These are phyloP conservation scores for Solea solea DNA, from an alignment of 2,113 vertebrate genomes.

Conservation along the genomic window DNA sequence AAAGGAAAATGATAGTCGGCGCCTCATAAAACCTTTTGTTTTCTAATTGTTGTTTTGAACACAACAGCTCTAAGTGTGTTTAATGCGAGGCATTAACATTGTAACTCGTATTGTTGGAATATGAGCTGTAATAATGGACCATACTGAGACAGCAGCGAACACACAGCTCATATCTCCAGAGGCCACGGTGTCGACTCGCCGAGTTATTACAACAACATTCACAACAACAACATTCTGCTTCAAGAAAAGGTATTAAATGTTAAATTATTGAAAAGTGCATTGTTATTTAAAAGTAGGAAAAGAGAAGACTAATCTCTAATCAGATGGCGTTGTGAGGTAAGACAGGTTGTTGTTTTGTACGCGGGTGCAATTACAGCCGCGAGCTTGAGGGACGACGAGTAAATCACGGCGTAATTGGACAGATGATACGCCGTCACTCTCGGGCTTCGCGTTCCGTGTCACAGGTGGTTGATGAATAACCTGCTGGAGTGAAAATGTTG, in stretches of 20 bases:
- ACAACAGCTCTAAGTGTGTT: neutral
- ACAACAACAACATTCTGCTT: neutral
- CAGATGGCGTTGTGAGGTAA: too few relatives aligned
- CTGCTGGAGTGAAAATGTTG: constrained; percentile 1
- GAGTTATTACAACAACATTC: constrained; percentile 1
- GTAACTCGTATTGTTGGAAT: neutral
- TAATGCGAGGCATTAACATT: constrained; percentile 28
- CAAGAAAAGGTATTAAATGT: neutral
- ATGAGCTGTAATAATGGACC: neutral
- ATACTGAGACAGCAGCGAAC: neutral
- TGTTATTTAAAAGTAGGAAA: constrained; percentile 11
- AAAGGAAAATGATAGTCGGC: constrained; percentile 12
- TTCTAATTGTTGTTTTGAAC: constrained; percentile 18
- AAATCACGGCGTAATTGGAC: constrained; percentile 60
- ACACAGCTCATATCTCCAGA: neutral
- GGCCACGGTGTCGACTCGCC: neutral
- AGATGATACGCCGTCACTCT: constrained; percentile 40
- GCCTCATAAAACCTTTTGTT: constrained; percentile 1
- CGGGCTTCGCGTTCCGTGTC: constrained; percentile 36
- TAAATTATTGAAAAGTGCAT: constrained; percentile 15
- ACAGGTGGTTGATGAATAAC: constrained; percentile 57
- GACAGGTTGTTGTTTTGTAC: constrained; percentile 25
- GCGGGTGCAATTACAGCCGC: constrained; percentile 28
- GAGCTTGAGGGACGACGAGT: constrained; percentile 50
- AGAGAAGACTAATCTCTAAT: neutral